These are phyloP conservation scores for Coregonus ussuriensis DNA, from an alignment of 2,797 vertebrate species.

Conservation along the genomic window DNA sequence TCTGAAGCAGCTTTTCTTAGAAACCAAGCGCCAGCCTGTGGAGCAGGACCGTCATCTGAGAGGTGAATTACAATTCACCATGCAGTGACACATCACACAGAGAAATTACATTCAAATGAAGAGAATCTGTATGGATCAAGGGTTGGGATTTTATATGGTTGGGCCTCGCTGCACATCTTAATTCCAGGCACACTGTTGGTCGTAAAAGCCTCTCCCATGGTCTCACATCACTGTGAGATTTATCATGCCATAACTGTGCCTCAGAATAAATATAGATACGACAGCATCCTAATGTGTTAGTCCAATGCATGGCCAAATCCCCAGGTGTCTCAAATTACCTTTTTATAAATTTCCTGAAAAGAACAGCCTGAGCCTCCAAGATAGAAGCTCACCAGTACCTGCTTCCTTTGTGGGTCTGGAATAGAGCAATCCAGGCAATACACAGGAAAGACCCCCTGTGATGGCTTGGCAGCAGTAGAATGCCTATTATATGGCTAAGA, in stretches of 20 bases:
- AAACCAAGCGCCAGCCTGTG: constrained; percentile 29
- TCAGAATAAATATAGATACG: not conserved
- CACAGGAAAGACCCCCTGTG: not conserved
- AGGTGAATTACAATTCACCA: constrained; percentile 17
- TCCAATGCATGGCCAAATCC: not conserved
- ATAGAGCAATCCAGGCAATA: no score
- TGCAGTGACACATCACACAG: constrained; percentile 14
- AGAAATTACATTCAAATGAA: constrained; percentile 34
- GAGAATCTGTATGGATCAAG: constrained; percentile 27
- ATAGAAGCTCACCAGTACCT: no score
- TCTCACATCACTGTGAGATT: not conserved
- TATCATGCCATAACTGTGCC: not conserved
- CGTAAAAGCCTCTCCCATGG: not conserved
- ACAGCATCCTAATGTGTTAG: not conserved
- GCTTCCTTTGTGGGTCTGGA: no score
- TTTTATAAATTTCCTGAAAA: not conserved
- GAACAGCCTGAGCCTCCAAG: no score
- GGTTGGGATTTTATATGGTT: constrained; percentile 1
- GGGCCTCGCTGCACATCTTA: not conserved
- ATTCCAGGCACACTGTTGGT: not conserved
- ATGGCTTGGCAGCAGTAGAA: not conserved
- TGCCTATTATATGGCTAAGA: not conserved
- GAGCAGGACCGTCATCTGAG: constrained; percentile 8
- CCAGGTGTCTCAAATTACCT: not conserved
- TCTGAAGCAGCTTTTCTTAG: constrained; percentile 50